A percentile compares a stretch with the other conserved stretches of the same genome.
phyloP scores from a whole-genome alignment of 2,888 invertebrate species.

The Tetanocera ferruginea region DNA sequence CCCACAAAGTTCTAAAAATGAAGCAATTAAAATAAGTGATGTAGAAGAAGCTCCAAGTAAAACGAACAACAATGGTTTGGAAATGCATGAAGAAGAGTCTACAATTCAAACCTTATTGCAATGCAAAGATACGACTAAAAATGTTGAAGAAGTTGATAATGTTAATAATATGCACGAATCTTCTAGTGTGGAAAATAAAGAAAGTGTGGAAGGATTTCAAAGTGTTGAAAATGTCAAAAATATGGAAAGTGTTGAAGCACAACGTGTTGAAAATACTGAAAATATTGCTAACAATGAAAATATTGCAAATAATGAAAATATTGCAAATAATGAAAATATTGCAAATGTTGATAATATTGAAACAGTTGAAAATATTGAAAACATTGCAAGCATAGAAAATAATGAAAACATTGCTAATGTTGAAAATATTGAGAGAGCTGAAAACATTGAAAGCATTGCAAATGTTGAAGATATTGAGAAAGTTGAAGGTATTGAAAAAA shows the following conservation, averaged over 20 bases:
- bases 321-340: background rate
- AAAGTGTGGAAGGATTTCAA: too few relatives aligned
- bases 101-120: background rate
- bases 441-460: background rate
- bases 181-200: too few relatives aligned
- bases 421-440: background rate
- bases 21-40: too few relatives aligned
- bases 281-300: background rate
- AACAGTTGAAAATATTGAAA: background rate
- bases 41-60: background rate
- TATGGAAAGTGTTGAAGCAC: background rate
- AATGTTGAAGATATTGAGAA: background rate
- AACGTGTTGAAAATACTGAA: background rate
- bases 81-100: background rate
- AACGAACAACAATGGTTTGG: background rate
- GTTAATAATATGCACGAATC: too few relatives aligned
- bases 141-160: slow-evolving; percentile 7
- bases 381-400: background rate
- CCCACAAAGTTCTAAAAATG: too few relatives aligned
- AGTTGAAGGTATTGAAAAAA: background rate
- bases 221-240: background rate
- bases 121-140: slow-evolving; percentile 6
- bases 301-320: background rate
- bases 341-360: background rate
- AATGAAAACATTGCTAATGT: background rate